Percentiles rank a stretch among this genome's conserved stretches.
phyloP scores from a whole-genome alignment of 2,888 invertebrate genomes.

The Pocota personata region DNA sequence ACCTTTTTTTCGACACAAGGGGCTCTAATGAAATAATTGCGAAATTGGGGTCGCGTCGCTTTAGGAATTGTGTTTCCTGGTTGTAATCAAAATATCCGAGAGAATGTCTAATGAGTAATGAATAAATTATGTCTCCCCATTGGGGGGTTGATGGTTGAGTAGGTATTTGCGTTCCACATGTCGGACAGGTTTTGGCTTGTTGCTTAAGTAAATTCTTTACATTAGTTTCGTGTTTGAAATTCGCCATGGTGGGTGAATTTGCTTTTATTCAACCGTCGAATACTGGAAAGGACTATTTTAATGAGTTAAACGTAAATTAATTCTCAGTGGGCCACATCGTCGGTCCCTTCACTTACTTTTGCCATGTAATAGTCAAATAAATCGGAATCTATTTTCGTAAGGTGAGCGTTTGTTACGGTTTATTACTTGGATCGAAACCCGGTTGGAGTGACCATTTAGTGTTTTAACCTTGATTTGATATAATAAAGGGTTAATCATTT shows the following conservation, averaged over 20 bases:
- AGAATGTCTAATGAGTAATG: slow-evolving; percentile 49
- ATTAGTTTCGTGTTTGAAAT: slow-evolving; percentile 6
- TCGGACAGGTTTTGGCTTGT: slow-evolving; percentile 13
- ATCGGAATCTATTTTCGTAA: neutral
- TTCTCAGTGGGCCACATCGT: neutral
- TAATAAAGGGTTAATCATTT: neutral
- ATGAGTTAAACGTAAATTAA: slow-evolving; percentile 38
- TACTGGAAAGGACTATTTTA: slow-evolving; percentile 15
- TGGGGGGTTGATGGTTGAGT: neutral
- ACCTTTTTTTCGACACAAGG: neutral
- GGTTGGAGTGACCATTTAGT: no score
- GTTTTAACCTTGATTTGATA: neutral
- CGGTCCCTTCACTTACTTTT: neutral
- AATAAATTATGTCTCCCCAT: slow-evolving; percentile 50
- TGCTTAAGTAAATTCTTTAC: slow-evolving; percentile 15
- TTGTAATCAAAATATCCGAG: slow-evolving; percentile 58
- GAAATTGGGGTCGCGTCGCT: slow-evolving; percentile 9
- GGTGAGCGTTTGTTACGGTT: neutral
- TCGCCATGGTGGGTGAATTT: neutral
- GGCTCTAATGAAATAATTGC: slow-evolving; percentile 42
- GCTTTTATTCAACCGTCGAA: slow-evolving; percentile 4
- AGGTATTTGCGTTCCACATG: neutral
- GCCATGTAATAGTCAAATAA: neutral
- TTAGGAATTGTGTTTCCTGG: slow-evolving; percentile 19
- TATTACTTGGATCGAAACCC: neutral